phyloP scores from a whole-genome alignment of 1,140 invertebrate species.

The Cydia pomonella region DNA sequence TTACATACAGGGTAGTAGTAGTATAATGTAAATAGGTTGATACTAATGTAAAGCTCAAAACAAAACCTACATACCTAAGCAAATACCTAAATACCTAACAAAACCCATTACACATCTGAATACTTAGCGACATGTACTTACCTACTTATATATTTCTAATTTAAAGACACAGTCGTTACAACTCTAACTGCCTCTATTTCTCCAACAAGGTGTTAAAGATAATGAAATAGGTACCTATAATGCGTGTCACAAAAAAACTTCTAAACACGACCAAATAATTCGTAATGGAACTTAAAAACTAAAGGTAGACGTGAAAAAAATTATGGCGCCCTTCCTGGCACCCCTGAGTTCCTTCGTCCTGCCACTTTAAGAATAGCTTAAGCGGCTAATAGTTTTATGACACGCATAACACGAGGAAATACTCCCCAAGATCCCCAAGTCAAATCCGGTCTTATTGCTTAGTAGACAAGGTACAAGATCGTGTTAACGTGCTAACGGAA shows the following conservation, averaged over 20 bases:
- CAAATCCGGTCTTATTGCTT: constrained; percentile 51
- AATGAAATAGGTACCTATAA: constrained; percentile 76
- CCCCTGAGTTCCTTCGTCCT: constrained; percentile 54
- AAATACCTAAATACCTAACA: no score
- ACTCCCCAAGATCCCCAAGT: constrained; percentile 27
- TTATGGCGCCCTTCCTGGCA: constrained; percentile 62
- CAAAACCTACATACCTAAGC: no score
- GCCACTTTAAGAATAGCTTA: constrained; percentile 76
- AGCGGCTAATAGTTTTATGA: constrained; percentile 79
- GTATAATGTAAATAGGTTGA: no score
- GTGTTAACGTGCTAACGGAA: constrained; percentile 46
- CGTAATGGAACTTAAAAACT: constrained; percentile 71
- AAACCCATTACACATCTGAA: no score
- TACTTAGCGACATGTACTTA: no score
- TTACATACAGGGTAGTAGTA: no score
- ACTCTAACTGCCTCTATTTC: constrained; percentile 9
- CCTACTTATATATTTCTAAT: constrained; percentile 4
- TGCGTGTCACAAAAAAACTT: constrained; percentile 60
- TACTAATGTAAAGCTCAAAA: no score
- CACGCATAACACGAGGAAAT: constrained; percentile 70
- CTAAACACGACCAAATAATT: constrained; percentile 68
- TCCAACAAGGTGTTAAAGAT: constrained; percentile 74
- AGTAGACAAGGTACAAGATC: constrained; percentile 47
- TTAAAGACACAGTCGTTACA: neutral
- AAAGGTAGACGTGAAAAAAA: constrained; percentile 62